Evolutionary conservation across 2,888 invertebrate species (phyloP), one percentile per base, ranked within the genome.

Genomic region (Brenthis hecate): DNA sequence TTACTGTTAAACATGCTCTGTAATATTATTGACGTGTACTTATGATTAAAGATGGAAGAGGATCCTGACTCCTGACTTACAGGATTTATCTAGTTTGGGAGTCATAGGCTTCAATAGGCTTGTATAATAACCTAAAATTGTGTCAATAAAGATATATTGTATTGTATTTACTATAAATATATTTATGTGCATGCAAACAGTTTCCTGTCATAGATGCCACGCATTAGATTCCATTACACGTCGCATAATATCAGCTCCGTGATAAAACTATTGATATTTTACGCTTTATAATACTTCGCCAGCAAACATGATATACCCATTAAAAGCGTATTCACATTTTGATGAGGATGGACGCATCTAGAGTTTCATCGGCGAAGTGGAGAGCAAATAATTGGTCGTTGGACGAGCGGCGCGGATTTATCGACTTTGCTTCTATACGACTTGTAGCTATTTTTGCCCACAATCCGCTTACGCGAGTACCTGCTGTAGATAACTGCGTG

Each of bases 381-480:
- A 61, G 53, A 61, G 36, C 66, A 66, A 66, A 66, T 66, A 61
- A 66, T 66, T 61, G 66, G 55, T 55, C 60, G 28, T 55, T 50
- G 48, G 54, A 48, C 19, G 16, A 58, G 50, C 66, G 36, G 56
- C 56, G 55, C 64, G 48, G 60, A 48, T 61, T 55, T 56, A 61
- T 60, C 8, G 50, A 36, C 60, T 36, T 56, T 55, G 54, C 23
- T 62, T 53, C 54, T 14, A 23, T 14, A 19, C 19, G 36, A 3
- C 50, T 13, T 53, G 28, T 16, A 13, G 2, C 11, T 50, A 53
- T 6, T 36, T 19, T 19, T n/a, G 36, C 36, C 32, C 19, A 50
- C 13, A 13, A 13, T 53, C 51, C 36, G 4, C 13, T 36, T 36
- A 6, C 32, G 6, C 32, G 3, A 1, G 3, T 11, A 58, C 11